These are phyloP conservation scores for Nemoura dubitans DNA, from an alignment of 2,888 invertebrate genomes.

Conservation along the genomic window DNA sequence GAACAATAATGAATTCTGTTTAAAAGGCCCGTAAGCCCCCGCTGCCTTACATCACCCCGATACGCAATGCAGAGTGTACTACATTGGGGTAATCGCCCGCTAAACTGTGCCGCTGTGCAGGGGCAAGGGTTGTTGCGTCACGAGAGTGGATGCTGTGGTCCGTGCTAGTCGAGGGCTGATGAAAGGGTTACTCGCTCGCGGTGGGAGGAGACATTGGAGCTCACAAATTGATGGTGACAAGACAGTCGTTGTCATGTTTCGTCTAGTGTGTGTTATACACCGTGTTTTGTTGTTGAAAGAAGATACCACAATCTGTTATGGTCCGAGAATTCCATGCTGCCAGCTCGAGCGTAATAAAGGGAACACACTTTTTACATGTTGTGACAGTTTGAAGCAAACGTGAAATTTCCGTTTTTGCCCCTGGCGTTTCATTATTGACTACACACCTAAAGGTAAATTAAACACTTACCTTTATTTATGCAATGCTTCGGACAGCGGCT, in stretches of 20 bases:
- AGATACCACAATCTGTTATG: slow-evolving; percentile 33
- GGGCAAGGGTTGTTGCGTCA: slow-evolving; percentile 25
- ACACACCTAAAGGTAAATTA: no score
- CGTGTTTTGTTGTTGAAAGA: slow-evolving; percentile 1
- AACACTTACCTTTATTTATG: no score
- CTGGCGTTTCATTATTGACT: no score
- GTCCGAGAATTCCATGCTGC: background rate
- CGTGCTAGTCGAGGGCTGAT: background rate
- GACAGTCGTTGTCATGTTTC: slow-evolving; percentile 22
- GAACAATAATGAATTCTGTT: slow-evolving; percentile 12
- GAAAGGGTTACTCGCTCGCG: slow-evolving; percentile 36
- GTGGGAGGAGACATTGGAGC: slow-evolving; percentile 17
- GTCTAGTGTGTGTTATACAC: background rate
- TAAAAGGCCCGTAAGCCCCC: background rate
- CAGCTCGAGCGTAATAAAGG: background rate
- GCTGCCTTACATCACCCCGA: background rate
- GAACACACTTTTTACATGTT: background rate
- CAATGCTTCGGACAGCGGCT: no score
- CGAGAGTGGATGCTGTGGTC: background rate
- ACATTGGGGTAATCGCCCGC: background rate
- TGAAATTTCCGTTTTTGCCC: background rate
- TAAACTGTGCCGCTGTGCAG: background rate
- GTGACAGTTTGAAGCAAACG: background rate
- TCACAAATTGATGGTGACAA: slow-evolving; percentile 37
- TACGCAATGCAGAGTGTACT: no score